Percentiles rank a stretch among this genome's conserved stretches.
These are phyloP conservation scores for Cylloceria caligata DNA, from an alignment of 2,888 invertebrate genomes.

Conservation along the genomic window DNA sequence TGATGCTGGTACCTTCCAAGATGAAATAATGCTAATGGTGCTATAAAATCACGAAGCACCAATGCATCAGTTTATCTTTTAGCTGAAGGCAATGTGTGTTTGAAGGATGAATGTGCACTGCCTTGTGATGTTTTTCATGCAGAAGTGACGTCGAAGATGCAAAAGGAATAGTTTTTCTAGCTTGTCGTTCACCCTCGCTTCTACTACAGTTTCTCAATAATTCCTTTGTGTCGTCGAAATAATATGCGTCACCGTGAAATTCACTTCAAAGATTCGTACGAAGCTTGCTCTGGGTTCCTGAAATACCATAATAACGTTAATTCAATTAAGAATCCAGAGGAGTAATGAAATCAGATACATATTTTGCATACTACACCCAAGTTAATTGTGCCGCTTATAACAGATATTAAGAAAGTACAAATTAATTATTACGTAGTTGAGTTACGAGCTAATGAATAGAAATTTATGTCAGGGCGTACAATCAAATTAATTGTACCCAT, in stretches of 20 bases:
- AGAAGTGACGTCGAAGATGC: background rate
- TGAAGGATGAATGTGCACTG: background rate
- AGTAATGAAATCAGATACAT: no score
- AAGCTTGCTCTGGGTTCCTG: no score
- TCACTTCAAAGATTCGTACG: background rate
- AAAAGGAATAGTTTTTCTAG: background rate
- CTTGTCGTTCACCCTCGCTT: background rate
- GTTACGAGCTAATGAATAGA: no score
- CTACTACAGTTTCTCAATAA: background rate
- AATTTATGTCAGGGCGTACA: no score
- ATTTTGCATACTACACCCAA: no score
- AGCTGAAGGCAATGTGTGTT: background rate
- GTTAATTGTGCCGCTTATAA: no score
- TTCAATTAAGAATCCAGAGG: no score
- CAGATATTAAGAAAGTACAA: no score
- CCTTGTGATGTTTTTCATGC: background rate
- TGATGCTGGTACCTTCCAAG: conserved; percentile 33
- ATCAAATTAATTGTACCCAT: no score
- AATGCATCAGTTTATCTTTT: conserved; percentile 56
- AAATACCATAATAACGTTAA: no score
- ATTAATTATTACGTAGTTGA: no score
- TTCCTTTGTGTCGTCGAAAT: background rate
- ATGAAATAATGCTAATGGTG: conserved; percentile 50
- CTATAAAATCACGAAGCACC: conserved; percentile 20
- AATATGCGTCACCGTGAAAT: background rate